Conservation (phyloP, 1,140 invertebrate species). For the Drosophila azteca region DNA sequence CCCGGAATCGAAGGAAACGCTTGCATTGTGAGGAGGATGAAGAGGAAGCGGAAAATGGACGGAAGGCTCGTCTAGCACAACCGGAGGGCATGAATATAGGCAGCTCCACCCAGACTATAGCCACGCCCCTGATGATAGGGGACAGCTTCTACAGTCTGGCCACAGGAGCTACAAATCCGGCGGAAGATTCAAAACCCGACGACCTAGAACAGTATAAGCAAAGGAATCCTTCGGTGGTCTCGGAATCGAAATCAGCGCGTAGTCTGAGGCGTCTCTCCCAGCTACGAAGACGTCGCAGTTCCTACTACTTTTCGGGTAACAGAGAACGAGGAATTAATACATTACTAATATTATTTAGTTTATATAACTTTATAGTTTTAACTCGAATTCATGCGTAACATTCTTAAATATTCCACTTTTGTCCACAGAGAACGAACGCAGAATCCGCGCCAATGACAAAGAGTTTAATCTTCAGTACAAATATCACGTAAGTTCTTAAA, state of each 20-base stretch:
- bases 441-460: conserved; percentile 97
- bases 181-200: conserved; percentile 3
- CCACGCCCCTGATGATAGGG: conserved; percentile 47
- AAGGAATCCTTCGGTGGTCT: conserved; percentile 19
- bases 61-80: conserved; percentile 54
- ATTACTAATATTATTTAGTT: not conserved
- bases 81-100: conserved; percentile 70
- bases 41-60: conserved; percentile 14
- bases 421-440: conserved; percentile 85
- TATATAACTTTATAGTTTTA: conserved; percentile 8
- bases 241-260: conserved; percentile 51
- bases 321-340: not conserved
- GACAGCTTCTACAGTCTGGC: conserved; percentile 69
- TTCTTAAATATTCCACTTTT: not conserved
- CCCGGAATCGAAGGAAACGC: conserved; percentile 39
- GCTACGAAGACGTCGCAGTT: conserved; percentile 73
- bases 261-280: conserved; percentile 71
- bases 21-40: conserved; percentile 46
- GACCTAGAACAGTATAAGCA: conserved; percentile 47
- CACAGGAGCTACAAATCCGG: conserved; percentile 11
- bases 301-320: conserved; percentile 82
- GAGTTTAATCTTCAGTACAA: conserved; percentile 97
- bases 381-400: too few relatives aligned
- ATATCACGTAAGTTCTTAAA: conserved; percentile 95
- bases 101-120: conserved; percentile 67